Evolutionary conservation across 2,797 vertebrate genomes (phyloP), one percentile per base, ranked within the genome.

Genomic region (Anguilla megastoma): DNA sequence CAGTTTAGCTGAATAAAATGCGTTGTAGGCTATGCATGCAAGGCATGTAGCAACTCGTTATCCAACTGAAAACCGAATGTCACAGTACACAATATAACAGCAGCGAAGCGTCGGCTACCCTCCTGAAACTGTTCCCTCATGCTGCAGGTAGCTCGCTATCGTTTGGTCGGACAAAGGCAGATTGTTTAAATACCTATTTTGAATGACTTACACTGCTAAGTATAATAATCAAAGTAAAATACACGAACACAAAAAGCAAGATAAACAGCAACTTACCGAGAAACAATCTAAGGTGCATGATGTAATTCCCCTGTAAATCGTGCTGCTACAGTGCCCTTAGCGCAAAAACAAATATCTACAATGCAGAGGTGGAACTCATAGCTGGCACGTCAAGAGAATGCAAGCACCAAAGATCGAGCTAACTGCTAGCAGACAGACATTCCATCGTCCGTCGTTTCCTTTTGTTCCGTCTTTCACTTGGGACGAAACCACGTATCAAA

Each of bases 391-490:
- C 41, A 41, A 2, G 56, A n/a, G 54, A 85, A 24, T 36, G 84
- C 54, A 21, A 36, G 16, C 56, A 63, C 56, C 41, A 48, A 48
- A 30, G 54, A 36, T 69, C 58, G 27, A 76, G 48, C 85, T 69
- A 58, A 41, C 74, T 36, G 52, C 50, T 84, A 74, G 60, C 63
- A 76, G 16, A 69, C 63, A 36, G 71, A 48, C 50, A 69, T 48
- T 82, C 74, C 85, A 86, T 83, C 74, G 85, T 86, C 45, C 27
- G 71, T 82, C 45, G 27, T 86, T 83, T 86, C 76, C 88, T 88
- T 88, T 88, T 88, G 88, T 71, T 88, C 66, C 52, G 69, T 58
- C 82, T 58, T 74, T 60, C 52, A 85, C 84, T 85, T 60, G 24
- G 84, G 10, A 12, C n/a, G 36, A 52, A 80, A 60, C 84, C 33